phyloP scores from a whole-genome alignment of 2,888 invertebrate genomes.

The Mesoligia furuncula region DNA sequence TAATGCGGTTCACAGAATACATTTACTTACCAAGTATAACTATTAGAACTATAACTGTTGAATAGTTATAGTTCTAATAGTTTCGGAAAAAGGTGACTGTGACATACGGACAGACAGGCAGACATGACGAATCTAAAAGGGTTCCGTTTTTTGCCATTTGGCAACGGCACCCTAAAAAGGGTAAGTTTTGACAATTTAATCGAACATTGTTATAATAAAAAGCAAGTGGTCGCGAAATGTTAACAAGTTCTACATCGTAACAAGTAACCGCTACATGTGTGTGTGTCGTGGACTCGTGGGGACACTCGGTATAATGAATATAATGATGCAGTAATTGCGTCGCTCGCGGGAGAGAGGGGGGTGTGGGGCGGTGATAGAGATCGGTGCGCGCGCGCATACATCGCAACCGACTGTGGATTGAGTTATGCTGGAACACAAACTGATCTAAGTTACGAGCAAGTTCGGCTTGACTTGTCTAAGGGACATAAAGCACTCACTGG shows the following conservation, averaged over 20 bases:
- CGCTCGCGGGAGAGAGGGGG: conserved; percentile 21
- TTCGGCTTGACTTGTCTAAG: conserved; percentile 3
- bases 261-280: conserved; percentile 7
- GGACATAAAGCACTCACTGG: conserved; percentile 19
- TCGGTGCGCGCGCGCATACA: conserved; percentile 44
- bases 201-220: conserved; percentile 12
- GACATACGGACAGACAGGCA: too few species aligned
- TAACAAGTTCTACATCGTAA: conserved; percentile 20
- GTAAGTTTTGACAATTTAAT: conserved; percentile 10
- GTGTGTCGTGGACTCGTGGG: conserved; percentile 31
- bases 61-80: too few species aligned
- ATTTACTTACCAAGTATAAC: too few species aligned
- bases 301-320: conserved; percentile 43
- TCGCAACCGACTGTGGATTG: conserved; percentile 17
- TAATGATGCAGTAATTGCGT: conserved; percentile 56
- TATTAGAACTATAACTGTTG: too few species aligned
- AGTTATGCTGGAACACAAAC: conserved; percentile 9
- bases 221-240: conserved; percentile 26
- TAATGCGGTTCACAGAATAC: too few species aligned
- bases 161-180: too few species aligned
- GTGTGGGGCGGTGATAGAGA: conserved; percentile 32
- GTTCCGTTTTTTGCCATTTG: too few species aligned
- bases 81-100: too few species aligned
- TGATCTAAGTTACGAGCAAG: conserved; percentile 31
- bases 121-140: too few species aligned